Conservation (phyloP, 2,888 invertebrate genomes). For the Metallyticus violacea region DNA sequence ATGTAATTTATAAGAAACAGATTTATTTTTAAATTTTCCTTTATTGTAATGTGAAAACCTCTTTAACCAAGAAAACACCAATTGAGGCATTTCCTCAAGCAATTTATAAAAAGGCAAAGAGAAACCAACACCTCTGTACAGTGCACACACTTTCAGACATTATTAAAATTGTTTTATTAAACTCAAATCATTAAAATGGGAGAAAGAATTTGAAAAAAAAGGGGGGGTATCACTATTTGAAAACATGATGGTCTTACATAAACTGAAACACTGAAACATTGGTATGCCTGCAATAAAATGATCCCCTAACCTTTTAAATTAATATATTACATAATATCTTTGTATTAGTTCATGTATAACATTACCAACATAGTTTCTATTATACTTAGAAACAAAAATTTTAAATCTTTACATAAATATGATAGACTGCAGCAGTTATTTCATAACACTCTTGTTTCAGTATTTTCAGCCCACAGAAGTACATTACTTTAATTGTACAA, state of each 20-base stretch:
- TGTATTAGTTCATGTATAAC: background rate
- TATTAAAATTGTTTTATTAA: slow-evolving; percentile 1
- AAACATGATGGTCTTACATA: background rate
- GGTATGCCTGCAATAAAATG: slow-evolving; percentile 31
- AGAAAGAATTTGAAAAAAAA: background rate
- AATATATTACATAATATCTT: slow-evolving; percentile 27
- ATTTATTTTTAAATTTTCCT: slow-evolving; percentile 27
- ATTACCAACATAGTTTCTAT: background rate
- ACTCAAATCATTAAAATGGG: slow-evolving; percentile 15
- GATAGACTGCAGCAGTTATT: background rate
- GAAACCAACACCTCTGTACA: slow-evolving; percentile 29
- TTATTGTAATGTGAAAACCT: slow-evolving; percentile 35
- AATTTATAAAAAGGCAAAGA: slow-evolving; percentile 34
- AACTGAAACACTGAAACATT: slow-evolving; percentile 26
- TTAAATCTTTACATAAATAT: background rate
- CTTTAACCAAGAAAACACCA: slow-evolving; percentile 28
- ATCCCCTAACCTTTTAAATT: slow-evolving; percentile 35
- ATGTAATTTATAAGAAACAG: slow-evolving; percentile 11
- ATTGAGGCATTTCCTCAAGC: slow-evolving; percentile 31
- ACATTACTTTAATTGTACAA: slow-evolving; percentile 14
- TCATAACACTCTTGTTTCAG: background rate
- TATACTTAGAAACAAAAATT: background rate
- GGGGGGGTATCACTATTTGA: background rate
- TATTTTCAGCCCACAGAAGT: background rate
- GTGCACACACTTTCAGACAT: slow-evolving; percentile 23